Evolutionary conservation across 2,888 invertebrate genomes (phyloP), one percentile per base, ranked within the genome.

Genomic region (Parnassius orleans): DNA sequence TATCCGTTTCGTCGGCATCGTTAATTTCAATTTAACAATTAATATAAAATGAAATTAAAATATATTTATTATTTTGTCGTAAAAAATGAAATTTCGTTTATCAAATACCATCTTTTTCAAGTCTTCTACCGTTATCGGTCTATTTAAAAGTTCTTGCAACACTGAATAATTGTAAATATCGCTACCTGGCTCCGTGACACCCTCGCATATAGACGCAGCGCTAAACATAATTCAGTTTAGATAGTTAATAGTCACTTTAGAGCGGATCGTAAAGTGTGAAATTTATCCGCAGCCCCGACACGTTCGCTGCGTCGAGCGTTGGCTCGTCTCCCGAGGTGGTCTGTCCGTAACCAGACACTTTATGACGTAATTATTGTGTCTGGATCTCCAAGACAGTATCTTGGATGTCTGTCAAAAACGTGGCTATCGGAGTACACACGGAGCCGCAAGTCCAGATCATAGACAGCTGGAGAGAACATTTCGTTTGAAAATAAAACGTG

Each of bases 351-450:
- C 67, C 66, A 59, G 72, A 72, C 72, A 70, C 58, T 73, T 76
- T 72, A 76, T 68, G 71, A 72, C 65, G 68, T 72, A 72, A 69
- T 74, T 74, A 75, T 67, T 63, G 62, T 65, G 58, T 63, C 57
- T 58, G 53, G 46, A 53, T 50, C 53, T 53, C 44, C 19, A 43
- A 3, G 48, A 48, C 48, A 5, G 47, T 47, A 47, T 47, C 47
- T 47, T 14, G n/a, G n/a, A 19, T 19, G 2, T 19, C 19, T 46
- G 11, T 12, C 46, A 46, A 46, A n/a, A 3, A 46, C 46, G n/a
- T n/a, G n/a, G 9, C 46, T 46, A 46, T 46, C n/a, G 11, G n/a
- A 1, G n/a, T 46, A n/a, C 11, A 11, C 11, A 11, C 46, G 46
- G n/a, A 12, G 3, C 2, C 2, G 10, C 12, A n/a, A 46, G 46